phyloP scores from a whole-genome alignment of 1,140 invertebrate species.

The Bombus sibiricus region DNA sequence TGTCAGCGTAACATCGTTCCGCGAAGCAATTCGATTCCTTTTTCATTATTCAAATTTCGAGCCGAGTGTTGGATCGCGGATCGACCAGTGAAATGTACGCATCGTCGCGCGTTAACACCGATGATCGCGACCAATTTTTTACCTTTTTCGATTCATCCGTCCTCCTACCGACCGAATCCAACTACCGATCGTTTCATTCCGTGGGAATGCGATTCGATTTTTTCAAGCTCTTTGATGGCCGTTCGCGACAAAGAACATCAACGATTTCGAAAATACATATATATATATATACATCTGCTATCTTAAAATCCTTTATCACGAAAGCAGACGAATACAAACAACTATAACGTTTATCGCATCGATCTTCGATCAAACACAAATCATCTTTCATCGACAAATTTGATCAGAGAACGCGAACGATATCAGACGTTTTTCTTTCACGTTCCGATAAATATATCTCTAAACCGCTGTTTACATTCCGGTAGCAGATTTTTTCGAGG shows the following conservation, averaged over 20 bases:
- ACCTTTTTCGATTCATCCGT: not conserved
- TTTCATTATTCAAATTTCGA: slow-evolving; percentile 47
- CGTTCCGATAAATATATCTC: not conserved
- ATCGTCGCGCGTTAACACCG: too few relatives aligned
- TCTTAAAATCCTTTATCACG: too few relatives aligned
- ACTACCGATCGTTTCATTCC: not conserved
- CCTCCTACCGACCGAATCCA: too few relatives aligned
- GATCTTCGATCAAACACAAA: too few relatives aligned
- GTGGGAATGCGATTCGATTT: not conserved
- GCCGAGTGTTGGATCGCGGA: not conserved
- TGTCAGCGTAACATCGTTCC: slow-evolving; percentile 30
- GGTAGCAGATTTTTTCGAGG: not conserved
- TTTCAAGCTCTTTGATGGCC: not conserved
- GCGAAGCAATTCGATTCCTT: slow-evolving; percentile 43
- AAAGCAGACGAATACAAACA: rapidly evolving
- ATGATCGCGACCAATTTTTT: slow-evolving; percentile 24
- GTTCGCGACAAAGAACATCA: rapidly evolving
- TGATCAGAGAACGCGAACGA: not conserved
- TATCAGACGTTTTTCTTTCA: not conserved
- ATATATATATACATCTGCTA: too few relatives aligned
- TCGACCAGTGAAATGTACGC: slow-evolving; percentile 5
- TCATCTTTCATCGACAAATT: too few relatives aligned
- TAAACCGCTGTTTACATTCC: not conserved
- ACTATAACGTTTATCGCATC: too few relatives aligned
- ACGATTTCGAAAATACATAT: not conserved